Base-by-base conservation (phyloP, 1,140 invertebrate species). In the Cotesia chilonis region DNA sequence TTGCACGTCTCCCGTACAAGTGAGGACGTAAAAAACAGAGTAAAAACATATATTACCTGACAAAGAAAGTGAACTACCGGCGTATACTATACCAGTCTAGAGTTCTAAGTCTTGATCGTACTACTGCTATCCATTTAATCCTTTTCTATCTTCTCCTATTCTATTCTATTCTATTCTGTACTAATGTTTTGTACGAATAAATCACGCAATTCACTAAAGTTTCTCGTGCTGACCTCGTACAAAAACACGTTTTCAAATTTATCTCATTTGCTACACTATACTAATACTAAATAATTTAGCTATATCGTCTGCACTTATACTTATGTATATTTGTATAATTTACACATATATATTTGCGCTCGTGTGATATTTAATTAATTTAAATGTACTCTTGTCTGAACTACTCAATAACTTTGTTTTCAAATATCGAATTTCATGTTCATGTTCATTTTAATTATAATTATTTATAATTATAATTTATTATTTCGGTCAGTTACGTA, bases 1-100 rank as follows among this genome's bases (percentile, higher is more conserved):
- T 65, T 51, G 63, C 14, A 37, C 63, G 28, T 51, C 38, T n/a
- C 47, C 14, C 51, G 63, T 20, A 65, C 17, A 65, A 65, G 63
- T 17, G 51, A 37, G 28, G 6, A 47, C 41, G 41, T 41, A 47
- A 47, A 47, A 47, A 36, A 63, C 37, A 36, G 60, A 63, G 60
- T 38, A 38, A 36, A 38, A 63, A 63, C 37, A 38, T 63, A 63
- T 63, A 63, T 63, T 37, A 12, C 20, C 57, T 20, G 7, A 59
- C 57, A 59, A 28, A 59, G 57, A 59, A 59, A 59, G 57, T 59
- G 57, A 59, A 59, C 28, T 59, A 59, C 57, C 57, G 9, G 6
- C 20, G 28, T 28, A 28, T 28, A 28, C 28, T 28, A 28, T 28
- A 59, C 4, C 17, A 59, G 41, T 41, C 5, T 47, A 47, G 5